Base-by-base conservation (phyloP, 1,140 invertebrate species). In the Drosophila pseudoananassae region DNA sequence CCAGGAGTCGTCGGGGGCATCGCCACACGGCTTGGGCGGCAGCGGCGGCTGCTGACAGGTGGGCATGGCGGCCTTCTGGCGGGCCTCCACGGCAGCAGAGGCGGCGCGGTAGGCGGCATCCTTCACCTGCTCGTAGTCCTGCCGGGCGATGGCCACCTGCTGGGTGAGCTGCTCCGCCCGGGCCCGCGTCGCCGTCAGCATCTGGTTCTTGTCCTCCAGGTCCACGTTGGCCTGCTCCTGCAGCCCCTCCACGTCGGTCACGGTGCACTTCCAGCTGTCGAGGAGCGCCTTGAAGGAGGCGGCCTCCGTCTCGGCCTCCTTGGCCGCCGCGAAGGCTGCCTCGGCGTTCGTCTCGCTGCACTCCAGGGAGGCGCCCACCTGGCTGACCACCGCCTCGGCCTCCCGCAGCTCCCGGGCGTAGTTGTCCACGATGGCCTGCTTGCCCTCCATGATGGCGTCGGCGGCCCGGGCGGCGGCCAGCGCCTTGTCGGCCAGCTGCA, bases 401-500 rank as follows among this genome's bases (percentile, higher is more conserved):
- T 94, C 94, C 12, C 92, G 92, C 0, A 94, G 92, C 71, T 94
- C 93, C 52, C 93, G 92, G 20, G 93, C 92, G 0, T 93, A 72
- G 43, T 93, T 93, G 40, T 94, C 93, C 0, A 94, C 92, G 2
- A 94, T 92, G 8, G 92, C 92, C 68, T 94, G 92, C 72, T 95
- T 95, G 1, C 93, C 93, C 12, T 94, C 92, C 1, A 95, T 88
- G 0, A 93, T 94, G 0, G 94, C 94, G 63, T 95, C 93, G 0
- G 94, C 94, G 9, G 94, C 94, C 77, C 94, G 94, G 0, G 94
- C 94, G 10, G 94, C 94, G 76, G 94, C 93, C 10, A 93, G 71
- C 0, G 94, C 94, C 82, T 94, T 95, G 47, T 94, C 94, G 1
- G 94, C 94, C 54, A 95, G 72, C 82, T 95, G 94, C 12, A 93